These are phyloP conservation scores for Hormaphis cornu DNA, from an alignment of 1,140 invertebrate species.

Conservation along the genomic window DNA sequence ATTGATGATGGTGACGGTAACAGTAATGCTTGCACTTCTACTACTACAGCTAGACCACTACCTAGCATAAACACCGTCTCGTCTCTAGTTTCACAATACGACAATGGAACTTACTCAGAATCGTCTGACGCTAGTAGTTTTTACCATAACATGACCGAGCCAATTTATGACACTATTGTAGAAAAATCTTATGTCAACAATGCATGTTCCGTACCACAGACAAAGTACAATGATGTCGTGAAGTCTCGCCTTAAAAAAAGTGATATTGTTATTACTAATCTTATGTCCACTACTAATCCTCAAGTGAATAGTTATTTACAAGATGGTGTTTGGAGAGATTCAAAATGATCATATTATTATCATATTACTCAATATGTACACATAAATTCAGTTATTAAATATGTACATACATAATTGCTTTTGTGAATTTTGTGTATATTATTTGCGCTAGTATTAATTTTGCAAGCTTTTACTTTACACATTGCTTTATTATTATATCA, in stretches of 20 bases:
- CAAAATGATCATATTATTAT: too few relatives aligned
- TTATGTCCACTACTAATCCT: slow-evolving; percentile 61
- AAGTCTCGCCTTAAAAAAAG: slow-evolving; percentile 41
- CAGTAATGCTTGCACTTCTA: slow-evolving; percentile 1
- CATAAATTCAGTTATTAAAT: too few relatives aligned
- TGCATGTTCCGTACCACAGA: neutral
- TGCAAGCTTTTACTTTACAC: too few relatives aligned
- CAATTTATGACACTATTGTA: neutral
- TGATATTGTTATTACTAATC: slow-evolving; percentile 54
- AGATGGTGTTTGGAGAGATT: slow-evolving; percentile 27
- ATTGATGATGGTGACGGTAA: slow-evolving; percentile 14
- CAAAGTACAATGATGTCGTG: neutral
- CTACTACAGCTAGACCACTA: neutral
- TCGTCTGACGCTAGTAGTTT: neutral
- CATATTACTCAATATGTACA: too few relatives aligned
- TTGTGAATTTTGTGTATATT: too few relatives aligned
- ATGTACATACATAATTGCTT: too few relatives aligned
- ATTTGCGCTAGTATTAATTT: too few relatives aligned
- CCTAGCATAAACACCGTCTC: slow-evolving; percentile 19
- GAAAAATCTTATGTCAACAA: slow-evolving; percentile 13
- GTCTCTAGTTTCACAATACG: neutral
- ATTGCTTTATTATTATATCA: too few relatives aligned
- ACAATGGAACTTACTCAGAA: neutral
- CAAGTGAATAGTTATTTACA: slow-evolving; percentile 37
- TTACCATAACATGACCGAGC: neutral